phyloP scores from a whole-genome alignment of 2,888 invertebrate species.

The Caenorhabditis zanzibari region DNA sequence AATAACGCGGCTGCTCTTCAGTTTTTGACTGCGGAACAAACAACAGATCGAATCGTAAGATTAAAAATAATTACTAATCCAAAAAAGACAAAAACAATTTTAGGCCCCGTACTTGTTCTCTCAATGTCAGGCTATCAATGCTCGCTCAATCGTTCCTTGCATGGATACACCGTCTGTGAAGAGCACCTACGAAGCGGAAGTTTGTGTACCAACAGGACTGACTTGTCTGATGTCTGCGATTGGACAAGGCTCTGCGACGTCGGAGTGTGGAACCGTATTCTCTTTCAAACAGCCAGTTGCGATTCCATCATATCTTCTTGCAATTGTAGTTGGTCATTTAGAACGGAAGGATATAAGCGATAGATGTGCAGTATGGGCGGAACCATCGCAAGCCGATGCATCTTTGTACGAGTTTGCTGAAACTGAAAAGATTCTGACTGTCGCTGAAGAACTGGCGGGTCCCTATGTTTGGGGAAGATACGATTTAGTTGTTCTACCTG shows the following conservation, averaged over 20 bases:
- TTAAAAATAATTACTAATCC: background rate
- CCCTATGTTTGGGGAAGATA: constrained; percentile 86
- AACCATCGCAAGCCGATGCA: constrained; percentile 90
- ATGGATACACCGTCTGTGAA: constrained; percentile 95
- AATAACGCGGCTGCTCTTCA: constrained; percentile 91
- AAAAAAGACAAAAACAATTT: background rate
- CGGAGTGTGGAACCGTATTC: constrained; percentile 64
- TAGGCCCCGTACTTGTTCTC: constrained; percentile 88
- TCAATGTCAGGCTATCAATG: constrained; percentile 89
- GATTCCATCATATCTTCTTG: constrained; percentile 93
- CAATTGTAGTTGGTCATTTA: constrained; percentile 92
- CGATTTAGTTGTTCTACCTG: constrained; percentile 92
- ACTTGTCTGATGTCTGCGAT: constrained; percentile 93
- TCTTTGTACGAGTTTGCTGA: constrained; percentile 91
- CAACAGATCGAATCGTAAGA: constrained; percentile 88
- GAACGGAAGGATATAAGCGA: constrained; percentile 85
- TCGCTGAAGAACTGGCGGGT: constrained; percentile 75
- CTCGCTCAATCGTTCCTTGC: constrained; percentile 92
- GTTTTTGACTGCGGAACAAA: constrained; percentile 92
- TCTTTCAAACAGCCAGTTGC: constrained; percentile 87
- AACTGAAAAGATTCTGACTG: constrained; percentile 72
- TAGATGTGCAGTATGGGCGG: constrained; percentile 91
- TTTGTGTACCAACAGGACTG: constrained; percentile 89
- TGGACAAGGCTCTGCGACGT: constrained; percentile 62
- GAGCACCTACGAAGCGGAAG: constrained; percentile 89